These are phyloP conservation scores for Mixornis gularis DNA, from an alignment of 2,113 vertebrate species.

Conservation along the genomic window DNA sequence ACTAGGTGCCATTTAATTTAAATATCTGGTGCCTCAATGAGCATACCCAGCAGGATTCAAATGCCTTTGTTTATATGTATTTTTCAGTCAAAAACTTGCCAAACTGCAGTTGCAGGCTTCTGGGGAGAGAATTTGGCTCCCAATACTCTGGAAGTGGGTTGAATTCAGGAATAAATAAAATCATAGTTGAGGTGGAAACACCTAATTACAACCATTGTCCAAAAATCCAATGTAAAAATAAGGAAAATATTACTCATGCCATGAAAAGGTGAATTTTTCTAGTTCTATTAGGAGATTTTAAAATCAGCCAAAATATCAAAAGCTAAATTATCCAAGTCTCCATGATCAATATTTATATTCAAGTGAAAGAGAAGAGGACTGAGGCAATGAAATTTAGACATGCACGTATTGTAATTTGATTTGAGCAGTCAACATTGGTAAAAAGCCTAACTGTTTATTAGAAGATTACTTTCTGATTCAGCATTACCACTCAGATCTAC, in stretches of 20 bases:
- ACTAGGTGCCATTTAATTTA: not conserved
- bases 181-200: not conserved
- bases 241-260: not conserved
- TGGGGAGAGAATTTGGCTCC: not conserved
- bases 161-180: not conserved
- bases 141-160: not conserved
- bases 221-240: not conserved
- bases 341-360: not conserved
- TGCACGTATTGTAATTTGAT: not conserved
- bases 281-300: not conserved
- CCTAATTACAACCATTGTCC: not conserved
- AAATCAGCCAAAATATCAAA: not conserved
- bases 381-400: not conserved
- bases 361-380: not conserved
- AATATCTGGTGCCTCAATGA: not conserved
- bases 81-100: not conserved
- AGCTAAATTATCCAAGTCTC: not conserved
- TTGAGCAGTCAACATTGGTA: conserved; percentile 5
- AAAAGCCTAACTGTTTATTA: conserved; percentile 18
- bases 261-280: not conserved
- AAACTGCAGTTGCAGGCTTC: not conserved
- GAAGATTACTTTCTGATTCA: conserved; percentile 32
- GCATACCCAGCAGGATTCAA: not conserved
- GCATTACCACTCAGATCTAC: not conserved
- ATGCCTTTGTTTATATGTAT: not conserved